These are phyloP conservation scores for Spodoptera frugiperda DNA, from an alignment of 1,140 invertebrate species.

Conservation along the genomic window DNA sequence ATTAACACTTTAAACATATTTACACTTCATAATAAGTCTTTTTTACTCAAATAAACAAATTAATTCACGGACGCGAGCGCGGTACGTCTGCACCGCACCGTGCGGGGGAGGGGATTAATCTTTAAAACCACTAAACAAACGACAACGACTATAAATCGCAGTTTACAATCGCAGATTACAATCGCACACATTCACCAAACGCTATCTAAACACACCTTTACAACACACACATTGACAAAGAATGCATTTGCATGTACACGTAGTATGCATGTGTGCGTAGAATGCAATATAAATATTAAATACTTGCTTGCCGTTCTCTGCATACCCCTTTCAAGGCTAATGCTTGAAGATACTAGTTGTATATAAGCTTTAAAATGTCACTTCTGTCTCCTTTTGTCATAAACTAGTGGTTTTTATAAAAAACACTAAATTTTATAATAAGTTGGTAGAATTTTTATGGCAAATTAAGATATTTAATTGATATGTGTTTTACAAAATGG, in stretches of 20 bases:
- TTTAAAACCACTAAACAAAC: too few species aligned
- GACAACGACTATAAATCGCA: too few species aligned
- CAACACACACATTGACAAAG: conserved; percentile 9
- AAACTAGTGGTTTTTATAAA: not conserved
- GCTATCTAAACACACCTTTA: not conserved
- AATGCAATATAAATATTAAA: conserved; percentile 45
- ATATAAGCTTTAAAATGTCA: not conserved
- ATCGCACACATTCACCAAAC: too few species aligned
- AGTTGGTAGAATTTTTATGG: not conserved
- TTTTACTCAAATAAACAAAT: too few species aligned
- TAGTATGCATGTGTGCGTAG: conserved; percentile 5
- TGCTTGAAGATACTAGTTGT: conserved; percentile 10
- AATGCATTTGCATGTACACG: conserved; percentile 25
- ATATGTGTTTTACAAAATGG: not conserved
- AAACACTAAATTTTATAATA: not conserved
- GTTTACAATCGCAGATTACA: too few species aligned
- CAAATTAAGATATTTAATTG: not conserved
- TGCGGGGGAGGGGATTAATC: too few species aligned
- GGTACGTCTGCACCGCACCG: too few species aligned
- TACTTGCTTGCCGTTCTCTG: conserved; percentile 24
- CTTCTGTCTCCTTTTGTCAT: not conserved
- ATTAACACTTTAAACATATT: too few species aligned
- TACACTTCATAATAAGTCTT: too few species aligned
- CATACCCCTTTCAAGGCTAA: conserved; percentile 8
- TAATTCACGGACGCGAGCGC: too few species aligned